Base-by-base conservation (phyloP, 2,888 invertebrate species). In the Nomada ferruginata region DNA sequence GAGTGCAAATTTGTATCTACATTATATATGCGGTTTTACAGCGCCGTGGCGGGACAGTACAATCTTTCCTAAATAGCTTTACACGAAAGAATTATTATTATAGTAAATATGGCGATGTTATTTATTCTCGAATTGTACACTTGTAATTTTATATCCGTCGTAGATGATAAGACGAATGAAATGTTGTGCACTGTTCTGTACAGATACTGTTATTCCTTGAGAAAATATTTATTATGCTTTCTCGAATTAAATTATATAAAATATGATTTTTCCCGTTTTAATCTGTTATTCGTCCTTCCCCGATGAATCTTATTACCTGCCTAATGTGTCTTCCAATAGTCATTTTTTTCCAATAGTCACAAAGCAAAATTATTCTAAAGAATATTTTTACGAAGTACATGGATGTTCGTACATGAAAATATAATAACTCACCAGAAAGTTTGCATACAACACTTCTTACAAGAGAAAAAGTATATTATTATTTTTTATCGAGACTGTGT, bases 121-220 rank as follows among this genome's bases (percentile, higher is more conserved):
- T 87, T 87, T 87, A 87, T 86, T 87, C 59, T 83, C 74, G 68
- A 84, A 80, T 77, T 76, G 82, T 77, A 82, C 66, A 79, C 66
- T 72, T 84, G 55, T 82, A 85, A 79, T 81, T 77, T 84, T 66
- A 57, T 86, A 80, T 78, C 69, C 71, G 79, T 76, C 70, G 64
- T 20, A 42, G 42, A 76, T 47, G 73, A 52, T 55, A 42, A 60
- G 57, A 65, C 55, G 26, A 44, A 66, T 50, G 36, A 53, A 47
- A 72, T 59, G 70, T 60, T 69, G 52, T n/a, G 26, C 60, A 76
- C 59, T 76, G 57, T 83, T 76, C 73, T 83, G 64, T 79, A 79
- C 78, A 78, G 68, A 69, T 75, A 63, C 36, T 69, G 72, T 78
- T 78, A 84, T 78, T 79, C 64, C 77, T 78, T 47, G 57, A 76